A percentile compares a stretch with the other conserved stretches of the same genome.
phyloP scores from a whole-genome alignment of 2,113 vertebrate species.

The Pomatostomus ruficeps region DNA sequence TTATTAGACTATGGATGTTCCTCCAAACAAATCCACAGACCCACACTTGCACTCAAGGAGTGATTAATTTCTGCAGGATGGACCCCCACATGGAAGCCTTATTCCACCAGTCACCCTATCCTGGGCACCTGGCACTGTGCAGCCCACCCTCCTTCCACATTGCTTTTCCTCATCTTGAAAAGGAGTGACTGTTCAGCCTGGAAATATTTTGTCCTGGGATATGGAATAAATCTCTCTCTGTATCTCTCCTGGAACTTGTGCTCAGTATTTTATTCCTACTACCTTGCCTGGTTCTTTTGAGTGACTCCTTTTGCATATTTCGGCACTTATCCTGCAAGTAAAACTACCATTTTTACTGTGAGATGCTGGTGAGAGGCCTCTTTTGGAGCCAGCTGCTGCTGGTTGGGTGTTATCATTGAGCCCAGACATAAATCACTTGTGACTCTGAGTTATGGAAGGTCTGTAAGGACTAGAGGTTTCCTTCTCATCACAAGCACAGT shows the following conservation, averaged over 20 bases:
- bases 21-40: neutral
- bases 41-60: neutral
- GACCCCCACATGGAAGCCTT: neutral
- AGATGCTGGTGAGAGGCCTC: neutral
- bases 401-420: neutral
- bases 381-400: neutral
- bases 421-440: neutral
- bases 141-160: neutral
- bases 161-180: neutral
- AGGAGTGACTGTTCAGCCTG: accelerated
- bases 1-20: neutral
- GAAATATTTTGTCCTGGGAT: neutral
- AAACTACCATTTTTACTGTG: neutral
- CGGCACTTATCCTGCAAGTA: neutral
- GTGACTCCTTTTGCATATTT: neutral
- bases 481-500: neutral
- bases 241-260: neutral
- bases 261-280: neutral
- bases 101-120: neutral
- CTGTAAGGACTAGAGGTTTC: neutral
- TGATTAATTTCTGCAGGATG: neutral
- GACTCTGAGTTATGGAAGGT: neutral
- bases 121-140: too few relatives aligned
- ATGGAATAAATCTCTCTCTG: neutral
- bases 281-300: neutral